Base-by-base conservation (phyloP, 2,888 invertebrate genomes). In the Drosophila flavopinicola region DNA sequence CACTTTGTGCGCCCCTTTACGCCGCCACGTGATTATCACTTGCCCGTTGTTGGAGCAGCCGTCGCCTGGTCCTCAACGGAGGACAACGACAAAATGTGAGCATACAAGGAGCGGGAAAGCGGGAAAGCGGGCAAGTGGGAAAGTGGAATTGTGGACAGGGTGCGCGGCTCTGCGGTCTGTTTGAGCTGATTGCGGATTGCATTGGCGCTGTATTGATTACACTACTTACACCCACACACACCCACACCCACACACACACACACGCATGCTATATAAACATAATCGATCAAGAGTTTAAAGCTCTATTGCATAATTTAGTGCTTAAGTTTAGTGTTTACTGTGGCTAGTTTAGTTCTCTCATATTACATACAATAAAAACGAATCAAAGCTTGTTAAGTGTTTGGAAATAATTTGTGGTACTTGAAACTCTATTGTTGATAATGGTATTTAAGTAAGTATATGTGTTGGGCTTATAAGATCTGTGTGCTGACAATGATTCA, bases 1-100 rank as follows among this genome's bases (percentile, higher is more conserved):
- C 86, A 86, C 51, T 75, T 88, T 82, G 82, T 82, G 42, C 94
- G 93, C 80, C 95, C 94, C 56, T 94, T 92, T 59, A 95, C 95
- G 86, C 95, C 95, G 11, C 95, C 95, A 9, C 94, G 96, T 90
- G 96, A 96, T 90, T 96, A 96, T 90, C 93, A 94, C 78, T 94
- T 89, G 71, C 64, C 94, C 67, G 94, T 94, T 57, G 67, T 73
- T 47, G 69, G 84, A 9, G 74, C 63, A 29, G 61, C 64, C 29
- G 52, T 88, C 71, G 63, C 51, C 94, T 70, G 78, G 78, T 63
- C 76, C 70, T 94, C 94, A 39, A 87, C 75, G 7, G 93, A 93
- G 53, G 93, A 87, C 35, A 66, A 59, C 27, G 80, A 82, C 53
- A 82, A 85, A 65, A 70, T 82, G 58, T 80, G 52, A 67, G 17